These are phyloP conservation scores for Geophilus truncorum DNA, from an alignment of 2,888 invertebrate species.

Conservation along the genomic window DNA sequence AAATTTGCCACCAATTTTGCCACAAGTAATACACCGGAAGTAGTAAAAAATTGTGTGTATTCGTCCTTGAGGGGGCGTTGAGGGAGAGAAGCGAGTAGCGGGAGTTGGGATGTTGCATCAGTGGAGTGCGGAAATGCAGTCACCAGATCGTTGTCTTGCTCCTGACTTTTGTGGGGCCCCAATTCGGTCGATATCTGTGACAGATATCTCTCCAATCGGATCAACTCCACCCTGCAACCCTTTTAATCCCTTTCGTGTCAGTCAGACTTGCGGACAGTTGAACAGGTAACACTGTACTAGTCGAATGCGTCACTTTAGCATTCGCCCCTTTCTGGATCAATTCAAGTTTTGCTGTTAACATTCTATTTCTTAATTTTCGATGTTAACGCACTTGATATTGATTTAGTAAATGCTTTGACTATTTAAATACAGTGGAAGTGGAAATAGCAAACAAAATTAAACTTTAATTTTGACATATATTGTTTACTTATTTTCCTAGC, in stretches of 20 bases:
- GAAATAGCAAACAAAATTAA: not conserved
- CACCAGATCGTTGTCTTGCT: not conserved
- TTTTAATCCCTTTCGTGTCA: constrained; percentile 12
- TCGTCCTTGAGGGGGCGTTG: constrained; percentile 19
- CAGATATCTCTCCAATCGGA: constrained; percentile 14
- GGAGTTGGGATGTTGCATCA: constrained; percentile 12
- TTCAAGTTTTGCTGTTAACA: not conserved
- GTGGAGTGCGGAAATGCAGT: constrained; percentile 15
- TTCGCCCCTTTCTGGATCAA: not conserved
- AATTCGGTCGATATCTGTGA: constrained; percentile 16
- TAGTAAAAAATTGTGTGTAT: not conserved
- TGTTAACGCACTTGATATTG: not conserved
- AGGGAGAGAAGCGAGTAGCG: not conserved
- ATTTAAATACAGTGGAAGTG: not conserved
- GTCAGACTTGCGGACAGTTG: not conserved
- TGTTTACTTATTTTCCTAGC: no score
- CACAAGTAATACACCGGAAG: not conserved
- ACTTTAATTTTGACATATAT: no score
- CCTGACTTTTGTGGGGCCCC: constrained; percentile 8
- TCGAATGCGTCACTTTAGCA: not conserved
- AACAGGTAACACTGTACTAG: not conserved
- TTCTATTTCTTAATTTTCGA: not conserved
- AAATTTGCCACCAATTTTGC: not conserved
- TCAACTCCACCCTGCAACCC: constrained; percentile 1
- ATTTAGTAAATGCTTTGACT: no score